Base-by-base conservation (phyloP, 2,113 vertebrate species). In the Cnemophilus loriae region DNA sequence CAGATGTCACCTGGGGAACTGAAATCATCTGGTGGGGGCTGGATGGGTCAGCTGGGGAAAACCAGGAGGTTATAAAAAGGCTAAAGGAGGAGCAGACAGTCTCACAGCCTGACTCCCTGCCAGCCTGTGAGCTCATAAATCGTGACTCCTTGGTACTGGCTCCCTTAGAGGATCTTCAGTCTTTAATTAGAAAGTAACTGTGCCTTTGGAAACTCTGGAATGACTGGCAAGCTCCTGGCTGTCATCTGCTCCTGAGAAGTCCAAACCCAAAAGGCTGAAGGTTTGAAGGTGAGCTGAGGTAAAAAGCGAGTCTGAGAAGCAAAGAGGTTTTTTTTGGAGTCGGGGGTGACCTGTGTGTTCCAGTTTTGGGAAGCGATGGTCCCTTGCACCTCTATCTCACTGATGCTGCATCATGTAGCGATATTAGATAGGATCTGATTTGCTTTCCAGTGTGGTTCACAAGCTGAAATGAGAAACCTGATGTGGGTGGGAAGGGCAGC, bases 271-370 rank as follows among this genome's bases (percentile, higher is more conserved):
- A 81, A 69, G 11, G n/a, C 69, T 74, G 59, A 63, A 86, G 16
- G 41, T 42, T 21, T 42, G 57, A 74, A 75, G 47, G 52, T 57
- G 55, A 78, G 23, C 33, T 37, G 35, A 84, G 74, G 42, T 37
- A 21, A 84, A n/a, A 56, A 11, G 47, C 0, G 2, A 24, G 21
- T 28, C 21, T 71, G 56, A 73, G 85, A 21, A 47, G 42, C 37
- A 24, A 22, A 56, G 73, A 18, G 24, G 16, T 22, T 77, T 39
- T 24, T 30, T 87, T 16, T 67, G 55, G 55, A 16, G 14, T 13
- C 0, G 2, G 28, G 21, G 17, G 28, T 44, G 64, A 39, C 3
- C 13, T 5, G 5, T 11, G 39, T 3, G 6, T 10, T 80, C 35
- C 15, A 5, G 46, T 44, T 65, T n/a, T 21, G 30, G 67, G 37